phyloP scores from a whole-genome alignment of 1,140 invertebrate genomes.

The Eriocheir sinensis region DNA sequence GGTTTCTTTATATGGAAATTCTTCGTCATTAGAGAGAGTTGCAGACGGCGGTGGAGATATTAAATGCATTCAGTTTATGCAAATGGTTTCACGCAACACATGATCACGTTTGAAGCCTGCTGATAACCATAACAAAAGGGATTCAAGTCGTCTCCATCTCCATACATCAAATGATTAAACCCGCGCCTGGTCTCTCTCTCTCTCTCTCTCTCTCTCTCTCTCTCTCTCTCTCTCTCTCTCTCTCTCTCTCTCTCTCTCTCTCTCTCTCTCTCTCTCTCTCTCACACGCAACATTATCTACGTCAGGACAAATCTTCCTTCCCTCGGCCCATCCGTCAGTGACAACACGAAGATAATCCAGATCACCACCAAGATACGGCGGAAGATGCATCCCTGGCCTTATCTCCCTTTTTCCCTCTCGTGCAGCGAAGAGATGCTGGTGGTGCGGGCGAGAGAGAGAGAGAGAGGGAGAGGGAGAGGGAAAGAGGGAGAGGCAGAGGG shows the following conservation, averaged over 20 bases:
- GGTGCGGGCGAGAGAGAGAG: not conserved
- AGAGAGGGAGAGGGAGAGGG: not conserved
- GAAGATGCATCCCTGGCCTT: not conserved
- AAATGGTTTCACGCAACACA: not conserved
- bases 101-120: not conserved
- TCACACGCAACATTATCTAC: not conserved
- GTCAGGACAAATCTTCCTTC: conserved; percentile 6
- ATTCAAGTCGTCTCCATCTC: not conserved
- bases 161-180: not conserved
- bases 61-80: not conserved
- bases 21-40: not conserved
- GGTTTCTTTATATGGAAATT: not conserved
- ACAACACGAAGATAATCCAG: conserved; percentile 9
- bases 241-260: not conserved
- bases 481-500: too few species aligned
- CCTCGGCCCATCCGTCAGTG: not conserved
- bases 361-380: not conserved
- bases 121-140: not conserved
- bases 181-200: not conserved
- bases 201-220: not conserved
- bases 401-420: not conserved
- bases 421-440: not conserved
- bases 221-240: not conserved
- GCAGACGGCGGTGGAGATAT: not conserved
- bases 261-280: conserved; percentile 7